Conservation (phyloP, 2,888 invertebrate genomes). For the Tholera decimalis region DNA sequence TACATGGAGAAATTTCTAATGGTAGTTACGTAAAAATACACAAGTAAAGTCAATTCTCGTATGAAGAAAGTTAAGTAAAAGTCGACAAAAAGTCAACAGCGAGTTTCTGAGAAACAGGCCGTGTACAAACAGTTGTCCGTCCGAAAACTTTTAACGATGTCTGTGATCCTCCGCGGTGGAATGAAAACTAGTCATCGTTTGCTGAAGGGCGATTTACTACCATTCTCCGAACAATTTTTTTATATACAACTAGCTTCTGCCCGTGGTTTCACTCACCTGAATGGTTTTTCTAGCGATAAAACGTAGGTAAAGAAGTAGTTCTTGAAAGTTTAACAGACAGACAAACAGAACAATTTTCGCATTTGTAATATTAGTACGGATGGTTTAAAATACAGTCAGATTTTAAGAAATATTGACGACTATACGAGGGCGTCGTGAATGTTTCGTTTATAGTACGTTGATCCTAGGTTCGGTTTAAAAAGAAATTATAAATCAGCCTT, state of each 20-base stretch:
- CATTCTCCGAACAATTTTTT: conserved; percentile 31
- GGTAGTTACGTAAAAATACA: conserved; percentile 7
- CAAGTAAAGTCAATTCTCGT: conserved; percentile 15
- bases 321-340: too few species aligned
- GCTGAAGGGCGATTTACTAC: conserved; percentile 44
- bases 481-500: not conserved
- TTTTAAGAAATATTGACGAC: not conserved
- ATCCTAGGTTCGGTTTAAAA: not conserved
- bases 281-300: too few species aligned
- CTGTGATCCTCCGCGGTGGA: conserved; percentile 62
- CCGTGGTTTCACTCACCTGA: not conserved
- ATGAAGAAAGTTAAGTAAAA: conserved; percentile 25
- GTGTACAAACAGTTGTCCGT: conserved; percentile 72
- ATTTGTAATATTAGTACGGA: too few species aligned
- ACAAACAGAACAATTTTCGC: too few species aligned
- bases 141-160: conserved; percentile 84
- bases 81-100: conserved; percentile 34
- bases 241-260: too few species aligned
- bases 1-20: not conserved
- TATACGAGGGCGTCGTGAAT: not conserved
- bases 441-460: not conserved
- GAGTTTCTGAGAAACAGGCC: conserved; percentile 63
- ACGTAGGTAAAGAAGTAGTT: too few species aligned
- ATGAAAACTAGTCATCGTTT: conserved; percentile 58
- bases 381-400: not conserved